Percentiles rank a stretch among this genome's conserved stretches.
Evolutionary conservation across 1,140 invertebrate genomes (phyloP).

Genomic region (Drosophila arawakana): DNA sequence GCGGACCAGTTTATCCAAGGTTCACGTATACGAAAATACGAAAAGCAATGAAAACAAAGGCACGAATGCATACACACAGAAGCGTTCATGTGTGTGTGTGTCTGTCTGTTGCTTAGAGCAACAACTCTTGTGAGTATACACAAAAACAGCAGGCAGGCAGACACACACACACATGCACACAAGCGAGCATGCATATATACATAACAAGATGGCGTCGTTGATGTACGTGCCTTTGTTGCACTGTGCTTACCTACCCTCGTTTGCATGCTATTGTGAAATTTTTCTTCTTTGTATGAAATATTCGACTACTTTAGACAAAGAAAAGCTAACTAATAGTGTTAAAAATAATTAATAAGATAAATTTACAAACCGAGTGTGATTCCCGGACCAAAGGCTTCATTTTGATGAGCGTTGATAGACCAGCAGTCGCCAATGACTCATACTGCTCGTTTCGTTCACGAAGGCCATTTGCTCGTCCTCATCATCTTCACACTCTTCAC

Average conservation of each 20-base stretch:
- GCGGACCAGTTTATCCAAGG: conserved; percentile 46
- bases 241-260: conserved; percentile 8
- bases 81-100: conserved; percentile 10
- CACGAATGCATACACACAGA: conserved; percentile 14
- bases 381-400: conserved; percentile 62
- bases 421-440: conserved; percentile 68
- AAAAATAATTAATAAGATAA: conserved; percentile 57
- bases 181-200: conserved; percentile 11
- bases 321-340: conserved; percentile 32
- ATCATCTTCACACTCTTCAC: conserved; percentile 66
- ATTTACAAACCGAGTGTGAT: conserved; percentile 79
- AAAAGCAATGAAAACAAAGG: conserved; percentile 52
- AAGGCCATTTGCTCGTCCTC: conserved; percentile 69
- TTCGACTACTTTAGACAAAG: conserved; percentile 15
- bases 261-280: conserved; percentile 37
- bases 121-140: conserved; percentile 25
- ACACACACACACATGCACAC: conserved; percentile 20
- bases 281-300: conserved; percentile 36
- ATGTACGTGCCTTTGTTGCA: conserved; percentile 24
- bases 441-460: conserved; percentile 37
- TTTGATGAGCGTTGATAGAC: conserved; percentile 58
- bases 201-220: conserved; percentile 37
- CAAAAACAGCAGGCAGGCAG: conserved; percentile 17
- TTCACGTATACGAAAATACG: conserved; percentile 50
- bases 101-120: conserved; percentile 19